Evolutionary conservation across 2,113 vertebrate species (phyloP), one percentile per base, ranked within the genome.

Genomic region (Chlamydotis undulata): DNA sequence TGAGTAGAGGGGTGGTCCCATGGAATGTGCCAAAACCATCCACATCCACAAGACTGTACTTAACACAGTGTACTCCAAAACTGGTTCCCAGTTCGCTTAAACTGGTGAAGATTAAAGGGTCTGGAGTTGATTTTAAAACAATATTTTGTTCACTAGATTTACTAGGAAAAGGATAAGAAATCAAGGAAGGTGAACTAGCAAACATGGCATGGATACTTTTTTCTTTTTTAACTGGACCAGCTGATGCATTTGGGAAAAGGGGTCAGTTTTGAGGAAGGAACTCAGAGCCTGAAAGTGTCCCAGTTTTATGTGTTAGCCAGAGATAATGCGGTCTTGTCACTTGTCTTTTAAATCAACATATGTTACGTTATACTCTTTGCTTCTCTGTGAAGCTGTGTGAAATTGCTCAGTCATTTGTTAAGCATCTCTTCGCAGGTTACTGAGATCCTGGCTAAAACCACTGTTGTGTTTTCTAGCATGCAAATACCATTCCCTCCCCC

Each of bases 21-120:
- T 0, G 0, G 24, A 31, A 64, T 57, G 68, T 3, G 2, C 31
- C 69, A 37, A 76, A 79, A 24, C 21, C 56, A n/a, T 21, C 56
- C 15, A 17, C 19, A 13, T 35, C n/a, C 49, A 53, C 43, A 33
- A 23, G 69, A 15, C 9, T 64, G 16, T 33, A 1, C 8, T 65
- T 76, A 73, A 78, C 21, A 22, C 4, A 7, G 4, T 1, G 7
- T 74, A 49, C 64, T 83, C 70, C 26, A 47, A 61, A 86, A 35
- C 6, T 2, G 2, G 12, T 43, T 83, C 63, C 50, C 28, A 19
- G 25, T 69, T 76, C 57, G 18, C 50, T 80, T 35, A 41, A 55
- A 31, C 35, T 79, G 74, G 33, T 63, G 41, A 77, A 77, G 56
- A 39, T 59, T 17, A 53, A 9, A 24, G 31, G 12, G 3, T 35